phyloP scores from a whole-genome alignment of 2,888 invertebrate genomes.

The Leptura quadrifasciata region DNA sequence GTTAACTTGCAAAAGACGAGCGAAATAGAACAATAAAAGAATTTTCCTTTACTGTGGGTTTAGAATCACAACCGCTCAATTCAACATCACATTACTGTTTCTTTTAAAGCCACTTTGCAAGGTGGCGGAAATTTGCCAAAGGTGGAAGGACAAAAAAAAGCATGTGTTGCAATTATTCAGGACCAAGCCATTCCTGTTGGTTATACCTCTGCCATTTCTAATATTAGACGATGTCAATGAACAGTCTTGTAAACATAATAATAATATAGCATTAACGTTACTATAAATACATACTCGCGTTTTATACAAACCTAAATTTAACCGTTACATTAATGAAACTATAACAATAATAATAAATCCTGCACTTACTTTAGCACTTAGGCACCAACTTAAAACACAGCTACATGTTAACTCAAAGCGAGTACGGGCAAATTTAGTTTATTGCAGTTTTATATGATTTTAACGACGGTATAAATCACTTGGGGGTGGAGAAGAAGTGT shows the following conservation, averaged over 20 bases:
- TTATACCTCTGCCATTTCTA: too few relatives aligned
- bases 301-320: background rate
- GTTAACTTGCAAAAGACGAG: too few relatives aligned
- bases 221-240: background rate
- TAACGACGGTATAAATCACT: slow-evolving; percentile 22
- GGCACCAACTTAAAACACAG: slow-evolving; percentile 13
- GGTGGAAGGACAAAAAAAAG: too few relatives aligned
- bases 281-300: background rate
- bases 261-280: background rate
- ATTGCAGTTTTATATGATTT: slow-evolving; percentile 28
- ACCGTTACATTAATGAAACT: slow-evolving; percentile 3
- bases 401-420: background rate
- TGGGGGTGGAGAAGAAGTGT: slow-evolving; percentile 18
- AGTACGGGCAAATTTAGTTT: slow-evolving; percentile 19
- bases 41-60: too few relatives aligned
- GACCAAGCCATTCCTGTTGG: too few relatives aligned
- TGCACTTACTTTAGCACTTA: slow-evolving; percentile 23
- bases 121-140: too few relatives aligned
- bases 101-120: too few relatives aligned
- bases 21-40: too few relatives aligned
- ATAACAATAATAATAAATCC: slow-evolving; percentile 21
- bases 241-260: background rate
- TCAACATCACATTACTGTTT: too few relatives aligned
- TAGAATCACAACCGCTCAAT: too few relatives aligned
- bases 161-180: too few relatives aligned